These are phyloP conservation scores for Tursiops truncatus DNA, from an alignment of 2,113 vertebrate species.

Conservation along the genomic window DNA sequence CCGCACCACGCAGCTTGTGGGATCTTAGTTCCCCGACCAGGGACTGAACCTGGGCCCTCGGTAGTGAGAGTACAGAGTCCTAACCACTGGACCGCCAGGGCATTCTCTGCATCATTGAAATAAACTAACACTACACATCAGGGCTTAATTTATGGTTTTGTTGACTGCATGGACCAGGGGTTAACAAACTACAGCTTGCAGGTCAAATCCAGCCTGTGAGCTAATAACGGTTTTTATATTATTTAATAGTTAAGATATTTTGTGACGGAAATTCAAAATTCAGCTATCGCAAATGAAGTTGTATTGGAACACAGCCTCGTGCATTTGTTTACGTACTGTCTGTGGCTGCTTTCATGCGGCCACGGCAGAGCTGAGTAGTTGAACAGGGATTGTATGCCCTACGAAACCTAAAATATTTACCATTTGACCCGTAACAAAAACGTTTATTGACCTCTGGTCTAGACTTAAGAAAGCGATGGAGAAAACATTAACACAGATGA, in stretches of 20 bases:
- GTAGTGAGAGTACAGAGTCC: too few species aligned
- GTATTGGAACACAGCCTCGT: not conserved
- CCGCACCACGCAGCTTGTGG: not conserved
- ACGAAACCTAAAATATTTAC: not conserved
- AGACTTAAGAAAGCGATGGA: not conserved
- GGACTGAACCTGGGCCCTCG: not conserved
- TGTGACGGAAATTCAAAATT: not conserved
- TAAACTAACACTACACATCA: not conserved
- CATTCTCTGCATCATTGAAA: not conserved
- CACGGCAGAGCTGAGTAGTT: not conserved
- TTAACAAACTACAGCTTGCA: not conserved
- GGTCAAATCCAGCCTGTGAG: not conserved
- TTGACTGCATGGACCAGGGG: not conserved
- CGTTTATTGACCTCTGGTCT: not conserved
- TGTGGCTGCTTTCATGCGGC: not conserved
- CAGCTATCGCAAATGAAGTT: not conserved
- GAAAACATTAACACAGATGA: not conserved
- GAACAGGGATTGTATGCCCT: not conserved
- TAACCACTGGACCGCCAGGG: not conserved
- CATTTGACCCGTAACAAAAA: not conserved
- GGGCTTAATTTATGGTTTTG: not conserved
- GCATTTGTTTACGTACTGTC: not conserved
- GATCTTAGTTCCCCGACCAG: not conserved
- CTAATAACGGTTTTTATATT: not conserved
- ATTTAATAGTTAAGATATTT: not conserved